phyloP scores from a whole-genome alignment of 2,113 vertebrate species.

The Hippocampus guttulatus region DNA sequence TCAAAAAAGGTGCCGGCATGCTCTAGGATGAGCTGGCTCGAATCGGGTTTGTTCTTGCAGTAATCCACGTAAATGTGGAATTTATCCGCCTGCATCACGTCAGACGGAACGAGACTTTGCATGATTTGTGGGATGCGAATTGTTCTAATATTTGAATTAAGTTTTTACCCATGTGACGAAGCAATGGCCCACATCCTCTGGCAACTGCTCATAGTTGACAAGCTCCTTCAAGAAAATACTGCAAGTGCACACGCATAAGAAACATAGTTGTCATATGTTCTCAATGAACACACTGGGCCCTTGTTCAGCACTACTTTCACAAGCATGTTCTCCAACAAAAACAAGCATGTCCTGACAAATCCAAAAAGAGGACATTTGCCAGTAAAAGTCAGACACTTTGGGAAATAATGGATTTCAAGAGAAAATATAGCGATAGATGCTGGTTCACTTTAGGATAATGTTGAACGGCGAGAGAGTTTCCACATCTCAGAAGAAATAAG shows the following conservation, averaged over 20 bases:
- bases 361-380: neutral
- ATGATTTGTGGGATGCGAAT: neutral
- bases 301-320: neutral
- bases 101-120: neutral
- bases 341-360: slow-evolving; percentile 2
- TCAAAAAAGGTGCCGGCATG: slow-evolving; percentile 95
- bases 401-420: neutral
- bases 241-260: slow-evolving; percentile 31
- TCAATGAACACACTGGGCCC: neutral
- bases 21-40: slow-evolving; percentile 95
- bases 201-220: slow-evolving; percentile 96
- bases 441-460: neutral
- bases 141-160: neutral
- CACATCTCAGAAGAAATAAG: neutral
- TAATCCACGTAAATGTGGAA: slow-evolving; percentile 99
- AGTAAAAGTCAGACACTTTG: neutral
- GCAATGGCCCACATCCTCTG: slow-evolving; percentile 97
- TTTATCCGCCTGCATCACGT: slow-evolving; percentile 84
- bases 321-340: neutral
- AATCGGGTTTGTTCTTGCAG: slow-evolving; percentile 99
- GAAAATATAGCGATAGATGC: neutral
- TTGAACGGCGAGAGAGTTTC: neutral
- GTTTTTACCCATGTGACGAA: slow-evolving; percentile 94
- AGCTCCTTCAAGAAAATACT: slow-evolving; percentile 98
- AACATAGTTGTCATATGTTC: neutral